A percentile compares a stretch with the other conserved stretches of the same genome.
Evolutionary conservation across 2,797 vertebrate species (phyloP).

Genomic region (Anas bernieri): DNA sequence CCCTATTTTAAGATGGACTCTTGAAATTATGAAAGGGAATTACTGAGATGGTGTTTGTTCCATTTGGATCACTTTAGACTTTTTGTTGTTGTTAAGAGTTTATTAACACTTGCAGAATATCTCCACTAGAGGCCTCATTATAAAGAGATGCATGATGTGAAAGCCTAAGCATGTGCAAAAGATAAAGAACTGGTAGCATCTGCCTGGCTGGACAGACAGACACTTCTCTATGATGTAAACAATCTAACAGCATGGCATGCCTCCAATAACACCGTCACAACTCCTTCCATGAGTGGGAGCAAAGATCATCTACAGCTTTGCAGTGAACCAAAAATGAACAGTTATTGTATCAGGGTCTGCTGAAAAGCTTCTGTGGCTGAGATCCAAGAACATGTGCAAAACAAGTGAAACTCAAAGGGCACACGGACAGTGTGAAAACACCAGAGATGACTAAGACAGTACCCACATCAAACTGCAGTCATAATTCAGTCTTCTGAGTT

Average conservation of each 20-base stretch:
- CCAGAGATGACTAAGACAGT: not conserved
- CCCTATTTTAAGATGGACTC: not conserved
- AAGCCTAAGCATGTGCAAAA: constrained; percentile 92
- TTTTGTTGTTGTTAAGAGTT: not conserved
- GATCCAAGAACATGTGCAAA: constrained; percentile 93
- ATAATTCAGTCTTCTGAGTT: not conserved
- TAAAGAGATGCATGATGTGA: constrained; percentile 72
- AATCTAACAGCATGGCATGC: constrained; percentile 92
- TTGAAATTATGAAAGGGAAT: not conserved
- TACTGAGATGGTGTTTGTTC: not conserved
- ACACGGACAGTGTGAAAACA: constrained; percentile 90
- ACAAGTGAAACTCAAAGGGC: constrained; percentile 94
- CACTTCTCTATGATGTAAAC: constrained; percentile 96
- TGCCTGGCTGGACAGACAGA: constrained; percentile 91
- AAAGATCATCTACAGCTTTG: constrained; percentile 97
- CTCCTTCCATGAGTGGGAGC: constrained; percentile 93
- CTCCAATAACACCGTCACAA: constrained; percentile 95
- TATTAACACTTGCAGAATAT: not conserved
- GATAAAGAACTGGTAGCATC: constrained; percentile 95
- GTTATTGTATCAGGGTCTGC: constrained; percentile 94
- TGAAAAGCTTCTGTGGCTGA: constrained; percentile 94
- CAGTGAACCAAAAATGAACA: constrained; percentile 95
- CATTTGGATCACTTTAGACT: not conserved
- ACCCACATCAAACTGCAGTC: not conserved
- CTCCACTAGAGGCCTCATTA: not conserved